A percentile compares a stretch with the other conserved stretches of the same genome.
These are phyloP conservation scores for Otis tarda DNA, from an alignment of 2,113 vertebrate species.

Conservation along the genomic window DNA sequence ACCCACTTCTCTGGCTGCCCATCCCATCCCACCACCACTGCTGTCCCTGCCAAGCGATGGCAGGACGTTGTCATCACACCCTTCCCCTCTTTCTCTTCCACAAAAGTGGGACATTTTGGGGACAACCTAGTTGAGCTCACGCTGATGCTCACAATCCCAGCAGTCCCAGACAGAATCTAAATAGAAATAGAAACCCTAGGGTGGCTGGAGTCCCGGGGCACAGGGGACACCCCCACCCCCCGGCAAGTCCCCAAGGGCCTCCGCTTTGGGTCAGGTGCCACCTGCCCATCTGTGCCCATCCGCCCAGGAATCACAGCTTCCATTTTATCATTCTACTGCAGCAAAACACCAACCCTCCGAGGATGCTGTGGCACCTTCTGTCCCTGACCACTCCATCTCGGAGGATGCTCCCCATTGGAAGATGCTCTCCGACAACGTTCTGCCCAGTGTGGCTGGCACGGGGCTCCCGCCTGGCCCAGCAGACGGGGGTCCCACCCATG, in stretches of 20 bases:
- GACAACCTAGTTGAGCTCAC: not conserved
- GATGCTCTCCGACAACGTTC: not conserved
- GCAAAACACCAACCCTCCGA: not conserved
- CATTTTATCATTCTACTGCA: not conserved
- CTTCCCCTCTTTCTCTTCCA: not conserved
- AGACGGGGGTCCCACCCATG: not conserved
- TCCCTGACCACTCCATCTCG: accelerated
- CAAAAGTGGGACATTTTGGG: not conserved
- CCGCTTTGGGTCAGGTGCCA: not conserved
- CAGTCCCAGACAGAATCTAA: not conserved
- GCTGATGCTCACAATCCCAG: not conserved
- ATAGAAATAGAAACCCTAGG: not conserved
- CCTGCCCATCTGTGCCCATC: not conserved
- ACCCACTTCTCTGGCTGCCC: not conserved
- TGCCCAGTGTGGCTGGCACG: accelerated
- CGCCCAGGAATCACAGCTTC: not conserved
- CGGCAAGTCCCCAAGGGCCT: not conserved
- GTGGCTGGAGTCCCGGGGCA: not conserved
- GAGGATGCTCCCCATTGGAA: not conserved
- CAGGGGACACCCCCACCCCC: too few relatives aligned
- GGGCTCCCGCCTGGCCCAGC: not conserved
- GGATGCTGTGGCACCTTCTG: not conserved
- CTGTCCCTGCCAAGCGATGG: not conserved
- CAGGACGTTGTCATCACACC: not conserved
- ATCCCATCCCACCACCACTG: not conserved